phyloP scores from a whole-genome alignment of 2,888 invertebrate genomes.

The Nipponacmea schrenckii region DNA sequence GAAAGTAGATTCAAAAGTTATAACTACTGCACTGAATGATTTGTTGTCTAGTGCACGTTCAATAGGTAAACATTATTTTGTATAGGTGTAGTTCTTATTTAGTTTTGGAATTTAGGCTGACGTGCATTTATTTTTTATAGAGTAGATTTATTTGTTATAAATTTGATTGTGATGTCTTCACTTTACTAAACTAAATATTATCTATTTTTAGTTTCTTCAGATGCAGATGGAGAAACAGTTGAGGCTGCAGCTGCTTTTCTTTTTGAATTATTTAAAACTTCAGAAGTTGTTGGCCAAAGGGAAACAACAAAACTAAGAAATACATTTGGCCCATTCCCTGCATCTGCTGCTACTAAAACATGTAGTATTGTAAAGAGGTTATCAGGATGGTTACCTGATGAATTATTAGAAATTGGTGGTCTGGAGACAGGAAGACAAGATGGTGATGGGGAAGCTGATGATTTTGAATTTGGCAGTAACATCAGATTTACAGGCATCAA shows the following conservation, averaged over 20 bases:
- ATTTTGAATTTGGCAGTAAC: slow-evolving; percentile 52
- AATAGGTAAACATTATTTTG: slow-evolving; percentile 37
- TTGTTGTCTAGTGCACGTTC: slow-evolving; percentile 46
- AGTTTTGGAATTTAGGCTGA: background rate
- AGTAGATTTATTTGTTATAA: no score
- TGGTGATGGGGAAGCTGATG: slow-evolving; percentile 50
- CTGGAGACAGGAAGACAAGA: slow-evolving; percentile 38
- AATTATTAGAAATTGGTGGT: slow-evolving; percentile 24
- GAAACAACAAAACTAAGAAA: slow-evolving; percentile 52
- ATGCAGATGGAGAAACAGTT: slow-evolving; percentile 49
- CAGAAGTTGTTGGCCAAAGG: slow-evolving; percentile 48
- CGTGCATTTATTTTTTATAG: background rate
- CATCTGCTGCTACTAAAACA: slow-evolving; percentile 58
- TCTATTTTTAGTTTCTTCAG: slow-evolving; percentile 48
- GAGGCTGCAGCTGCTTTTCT: slow-evolving; percentile 59
- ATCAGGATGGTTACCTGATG: slow-evolving; percentile 54
- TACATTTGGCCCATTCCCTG: slow-evolving; percentile 64
- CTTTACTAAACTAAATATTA: no score
- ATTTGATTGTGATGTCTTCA: no score
- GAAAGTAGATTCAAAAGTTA: slow-evolving; percentile 36
- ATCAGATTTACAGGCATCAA: slow-evolving; percentile 48
- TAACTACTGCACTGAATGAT: slow-evolving; percentile 43
- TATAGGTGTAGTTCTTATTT: slow-evolving; percentile 23
- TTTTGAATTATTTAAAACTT: slow-evolving; percentile 56
- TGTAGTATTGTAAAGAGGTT: slow-evolving; percentile 52